These are phyloP conservation scores for Rhynchotus rufescens DNA, from an alignment of 2,797 vertebrate genomes.

Conservation along the genomic window DNA sequence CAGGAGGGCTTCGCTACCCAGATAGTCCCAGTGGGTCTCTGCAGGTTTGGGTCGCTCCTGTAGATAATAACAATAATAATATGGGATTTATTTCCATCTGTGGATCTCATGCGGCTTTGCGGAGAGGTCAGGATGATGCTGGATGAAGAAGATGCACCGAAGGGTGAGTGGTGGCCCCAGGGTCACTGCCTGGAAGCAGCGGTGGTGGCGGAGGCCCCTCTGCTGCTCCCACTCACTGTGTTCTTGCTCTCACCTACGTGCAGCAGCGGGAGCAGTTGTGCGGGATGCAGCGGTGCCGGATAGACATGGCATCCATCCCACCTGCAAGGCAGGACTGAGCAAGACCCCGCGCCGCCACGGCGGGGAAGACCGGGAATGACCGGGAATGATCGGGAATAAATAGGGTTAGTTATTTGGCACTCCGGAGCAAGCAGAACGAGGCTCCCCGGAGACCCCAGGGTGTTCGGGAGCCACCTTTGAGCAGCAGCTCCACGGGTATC, in stretches of 20 bases:
- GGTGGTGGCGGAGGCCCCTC: not conserved
- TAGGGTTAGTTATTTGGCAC: constrained; percentile 33
- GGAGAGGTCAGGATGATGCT: not conserved
- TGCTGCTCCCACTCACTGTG: accelerated
- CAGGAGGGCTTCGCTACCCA: not conserved
- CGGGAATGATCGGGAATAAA: not conserved
- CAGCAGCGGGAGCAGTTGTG: not conserved
- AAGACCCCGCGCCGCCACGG: constrained; percentile 10
- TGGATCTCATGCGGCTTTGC: not conserved
- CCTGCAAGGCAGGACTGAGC: constrained; percentile 25
- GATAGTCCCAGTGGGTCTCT: not conserved
- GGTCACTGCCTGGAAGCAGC: accelerated
- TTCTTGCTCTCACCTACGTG: too few relatives aligned
- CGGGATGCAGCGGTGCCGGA: not conserved
- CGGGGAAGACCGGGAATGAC: constrained; percentile 32
- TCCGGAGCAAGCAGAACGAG: not conserved
- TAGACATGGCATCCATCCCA: constrained; percentile 57
- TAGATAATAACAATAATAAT: not conserved
- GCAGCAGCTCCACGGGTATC: not conserved
- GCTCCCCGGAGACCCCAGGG: not conserved
- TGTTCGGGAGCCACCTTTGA: not conserved
- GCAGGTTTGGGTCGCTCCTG: not conserved
- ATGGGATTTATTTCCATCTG: not conserved
- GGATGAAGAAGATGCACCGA: not conserved
- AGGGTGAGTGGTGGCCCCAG: not conserved